Evolutionary conservation across 2,797 vertebrate species (phyloP).

Genomic region (Macrochelys suwanniensis): DNA sequence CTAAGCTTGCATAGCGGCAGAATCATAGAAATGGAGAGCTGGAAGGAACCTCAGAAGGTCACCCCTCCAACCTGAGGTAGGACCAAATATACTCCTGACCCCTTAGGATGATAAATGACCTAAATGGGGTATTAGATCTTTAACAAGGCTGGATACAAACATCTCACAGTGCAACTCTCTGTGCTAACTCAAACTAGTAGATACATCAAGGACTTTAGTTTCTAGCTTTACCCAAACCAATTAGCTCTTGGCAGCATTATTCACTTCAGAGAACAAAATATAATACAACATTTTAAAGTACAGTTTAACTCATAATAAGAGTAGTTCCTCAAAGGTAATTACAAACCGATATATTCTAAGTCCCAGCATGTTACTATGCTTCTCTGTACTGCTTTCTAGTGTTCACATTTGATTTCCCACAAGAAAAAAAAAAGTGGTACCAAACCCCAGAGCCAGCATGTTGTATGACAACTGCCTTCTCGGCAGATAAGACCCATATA

Average conservation of each 20-base stretch:
- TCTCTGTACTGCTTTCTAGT: neutral
- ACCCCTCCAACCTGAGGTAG: neutral
- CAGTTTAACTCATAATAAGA: conserved; percentile 31
- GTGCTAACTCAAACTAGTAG: conserved; percentile 20
- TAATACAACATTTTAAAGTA: conserved; percentile 36
- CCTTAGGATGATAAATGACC: neutral
- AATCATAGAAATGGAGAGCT: neutral
- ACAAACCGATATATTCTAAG: neutral
- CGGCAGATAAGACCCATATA: neutral
- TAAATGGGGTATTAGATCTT: conserved; percentile 16
- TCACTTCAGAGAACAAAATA: conserved; percentile 45
- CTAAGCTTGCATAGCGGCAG: neutral
- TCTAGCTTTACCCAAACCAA: conserved; percentile 54
- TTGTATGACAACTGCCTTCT: neutral
- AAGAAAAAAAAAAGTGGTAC: neutral
- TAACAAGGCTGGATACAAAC: neutral
- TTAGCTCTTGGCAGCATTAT: conserved; percentile 54
- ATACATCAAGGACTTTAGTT: conserved; percentile 13
- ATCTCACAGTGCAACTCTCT: neutral
- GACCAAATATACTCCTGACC: neutral
- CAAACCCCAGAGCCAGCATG: neutral
- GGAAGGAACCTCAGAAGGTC: neutral
- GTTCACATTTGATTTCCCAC: neutral
- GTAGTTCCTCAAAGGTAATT: conserved; percentile 1
- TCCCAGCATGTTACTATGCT: neutral